Evolutionary conservation across 2,797 vertebrate species (phyloP), one percentile per base, ranked within the genome.

Genomic region (Pipistrellus kuhlii): DNA sequence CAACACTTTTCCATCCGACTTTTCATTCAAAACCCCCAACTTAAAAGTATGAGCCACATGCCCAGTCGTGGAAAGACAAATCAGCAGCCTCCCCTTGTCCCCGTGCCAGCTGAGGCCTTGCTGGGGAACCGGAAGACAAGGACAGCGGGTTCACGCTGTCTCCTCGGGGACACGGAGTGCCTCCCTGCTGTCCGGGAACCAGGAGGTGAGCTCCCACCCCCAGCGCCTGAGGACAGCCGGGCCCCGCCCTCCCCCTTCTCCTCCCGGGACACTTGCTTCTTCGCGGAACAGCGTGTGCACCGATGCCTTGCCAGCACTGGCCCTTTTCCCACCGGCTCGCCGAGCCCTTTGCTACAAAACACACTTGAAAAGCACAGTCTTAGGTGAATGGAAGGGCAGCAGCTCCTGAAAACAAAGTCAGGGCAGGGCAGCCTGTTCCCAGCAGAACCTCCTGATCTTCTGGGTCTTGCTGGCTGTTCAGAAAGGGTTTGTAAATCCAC

Each of bases 391-490:
- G 71, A 90, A 84, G 59, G 8, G 20, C 5, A 25, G 57, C 41
- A 32, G 27, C 15, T 77, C 73, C 90, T 17, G 12, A 71, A 93
- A 90, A 71, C 92, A 84, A 90, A 88, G 25, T 20, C 51, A 41
- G 73, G 20, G 8, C 30, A 10, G 83, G 64, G 86, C 44, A 69
- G 48, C 12, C 66, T 92, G 30, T 81, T 83, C 88, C 46, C 30
- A 66, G 57, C 20, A 81, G 64, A 59, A 5, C 53, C 93, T 76
- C 85, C 73, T 57, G 64, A 41, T 90, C 82, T 68, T 46, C 72
- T 21, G 73, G 73, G 11, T 69, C 59, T 68, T 15, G 18, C 20
- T 64, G 76, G 41, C 51, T 57, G 53, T 68, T 55, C 89, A 20
- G 35, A 62, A 51, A 88, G 66, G 82, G 27, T 44, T 75, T 77